Evolutionary conservation across 2,113 vertebrate genomes (phyloP).

Genomic region (Anarrhichthys ocellatus): DNA sequence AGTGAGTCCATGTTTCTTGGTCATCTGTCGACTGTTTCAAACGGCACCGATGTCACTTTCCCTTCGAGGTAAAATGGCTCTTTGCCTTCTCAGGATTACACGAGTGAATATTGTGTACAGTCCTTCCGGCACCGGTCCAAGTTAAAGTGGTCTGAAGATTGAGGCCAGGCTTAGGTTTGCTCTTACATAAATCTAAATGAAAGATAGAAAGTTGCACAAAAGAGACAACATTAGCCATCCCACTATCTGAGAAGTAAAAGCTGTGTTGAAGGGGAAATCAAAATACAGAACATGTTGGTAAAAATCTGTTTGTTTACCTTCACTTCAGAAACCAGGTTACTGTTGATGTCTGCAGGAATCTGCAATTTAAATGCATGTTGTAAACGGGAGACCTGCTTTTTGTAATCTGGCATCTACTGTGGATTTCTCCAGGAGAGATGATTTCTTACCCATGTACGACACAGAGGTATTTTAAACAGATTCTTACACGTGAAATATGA

Average conservation of each 20-base stretch:
- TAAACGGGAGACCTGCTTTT: too few relatives aligned
- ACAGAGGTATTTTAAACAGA: background rate
- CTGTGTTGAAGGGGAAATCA: background rate
- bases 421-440: too few relatives aligned
- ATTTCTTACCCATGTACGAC: background rate
- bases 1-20: conserved; percentile 24
- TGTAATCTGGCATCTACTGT: too few relatives aligned
- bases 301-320: background rate
- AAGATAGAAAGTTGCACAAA: background rate
- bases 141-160: conserved; percentile 12
- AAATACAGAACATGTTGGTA: background rate
- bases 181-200: background rate
- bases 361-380: background rate
- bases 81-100: conserved; percentile 13
- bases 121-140: background rate
- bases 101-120: background rate
- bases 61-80: conserved; percentile 18
- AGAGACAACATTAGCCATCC: background rate
- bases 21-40: conserved; percentile 24
- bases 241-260: background rate
- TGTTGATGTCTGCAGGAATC: background rate
- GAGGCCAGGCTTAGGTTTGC: background rate
- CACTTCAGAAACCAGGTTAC: background rate
- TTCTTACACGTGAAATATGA: background rate
- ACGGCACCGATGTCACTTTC: background rate